Evolutionary conservation across 2,888 invertebrate species (phyloP).

Genomic region (Chrysotoxum bicinctum): DNA sequence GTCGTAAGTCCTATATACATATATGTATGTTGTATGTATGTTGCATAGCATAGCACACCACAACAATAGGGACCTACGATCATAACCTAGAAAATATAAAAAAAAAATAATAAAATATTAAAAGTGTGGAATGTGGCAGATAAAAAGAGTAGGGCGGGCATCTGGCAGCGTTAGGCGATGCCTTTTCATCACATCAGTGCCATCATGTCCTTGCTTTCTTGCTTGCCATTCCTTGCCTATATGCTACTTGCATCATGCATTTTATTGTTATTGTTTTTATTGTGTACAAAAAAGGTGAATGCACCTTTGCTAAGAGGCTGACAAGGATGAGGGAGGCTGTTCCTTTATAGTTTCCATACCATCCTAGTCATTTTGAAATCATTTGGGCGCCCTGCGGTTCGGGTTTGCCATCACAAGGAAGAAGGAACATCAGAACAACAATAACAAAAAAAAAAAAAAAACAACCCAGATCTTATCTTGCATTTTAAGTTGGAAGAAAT

Average conservation of each 20-base stretch:
- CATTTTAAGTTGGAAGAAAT: slow-evolving; percentile 68
- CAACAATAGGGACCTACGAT: slow-evolving; percentile 57
- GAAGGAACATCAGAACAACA: not conserved
- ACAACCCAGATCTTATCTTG: slow-evolving; percentile 53
- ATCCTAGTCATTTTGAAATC: slow-evolving; percentile 33
- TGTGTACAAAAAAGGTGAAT: slow-evolving; percentile 65
- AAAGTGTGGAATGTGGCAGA: slow-evolving; percentile 62
- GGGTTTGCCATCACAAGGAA: slow-evolving; percentile 21
- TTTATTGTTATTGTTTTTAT: slow-evolving; percentile 70
- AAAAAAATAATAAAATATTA: slow-evolving; percentile 17
- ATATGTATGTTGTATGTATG: too few species aligned
- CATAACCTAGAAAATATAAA: slow-evolving; percentile 68
- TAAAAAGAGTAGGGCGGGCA: slow-evolving; percentile 31
- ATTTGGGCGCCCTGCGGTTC: slow-evolving; percentile 57
- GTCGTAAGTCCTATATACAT: slow-evolving; percentile 27
- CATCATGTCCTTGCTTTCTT: slow-evolving; percentile 57
- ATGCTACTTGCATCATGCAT: slow-evolving; percentile 60
- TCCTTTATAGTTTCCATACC: slow-evolving; percentile 53
- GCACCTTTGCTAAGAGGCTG: slow-evolving; percentile 38
- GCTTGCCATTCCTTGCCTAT: slow-evolving; percentile 16
- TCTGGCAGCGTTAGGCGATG: slow-evolving; percentile 26
- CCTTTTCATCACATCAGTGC: slow-evolving; percentile 65
- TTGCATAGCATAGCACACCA: slow-evolving; percentile 9
- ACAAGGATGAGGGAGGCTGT: slow-evolving; percentile 45
- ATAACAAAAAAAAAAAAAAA: slow-evolving; percentile 5